A percentile compares a stretch with the other conserved stretches of the same genome.
Conservation (phyloP, 2,113 vertebrate genomes). For the Macroglossus sobrinus region DNA sequence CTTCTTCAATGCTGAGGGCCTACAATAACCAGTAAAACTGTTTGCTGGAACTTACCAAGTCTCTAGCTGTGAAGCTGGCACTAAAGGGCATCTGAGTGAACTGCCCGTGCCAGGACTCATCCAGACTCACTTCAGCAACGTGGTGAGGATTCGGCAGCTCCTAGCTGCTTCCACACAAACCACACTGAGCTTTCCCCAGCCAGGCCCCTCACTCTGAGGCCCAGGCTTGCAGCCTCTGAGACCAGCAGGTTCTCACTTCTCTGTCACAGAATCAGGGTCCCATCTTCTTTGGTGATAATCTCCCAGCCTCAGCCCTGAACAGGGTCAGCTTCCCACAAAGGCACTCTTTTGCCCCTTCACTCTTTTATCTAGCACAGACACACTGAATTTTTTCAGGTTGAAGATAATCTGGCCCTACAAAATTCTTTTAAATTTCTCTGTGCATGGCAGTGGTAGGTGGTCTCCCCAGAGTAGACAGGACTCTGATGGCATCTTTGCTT, state of each 20-base stretch:
- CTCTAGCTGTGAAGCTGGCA: constrained; percentile 81
- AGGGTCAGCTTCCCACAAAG: background rate
- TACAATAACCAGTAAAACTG: constrained; percentile 86
- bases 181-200: background rate
- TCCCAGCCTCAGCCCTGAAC: background rate
- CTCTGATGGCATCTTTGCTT: background rate
- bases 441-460: background rate
- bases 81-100: constrained; percentile 82
- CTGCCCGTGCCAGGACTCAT: constrained; percentile 84
- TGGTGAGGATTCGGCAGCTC: constrained; percentile 62
- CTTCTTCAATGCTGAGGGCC: constrained; percentile 78
- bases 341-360: background rate
- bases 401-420: background rate
- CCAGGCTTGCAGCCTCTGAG: background rate
- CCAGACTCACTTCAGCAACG: constrained; percentile 83
- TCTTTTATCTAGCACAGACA: background rate
- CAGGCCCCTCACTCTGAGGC: background rate
- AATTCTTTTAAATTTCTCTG: background rate
- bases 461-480: background rate
- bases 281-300: background rate
- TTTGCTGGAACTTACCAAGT: constrained; percentile 84
- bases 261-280: background rate
- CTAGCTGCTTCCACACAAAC: background rate
- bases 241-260: background rate
- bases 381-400: background rate